Percentiles rank a stretch among this genome's conserved stretches.
These are phyloP conservation scores for Torymus auratus DNA, from an alignment of 2,888 invertebrate species.

Conservation along the genomic window DNA sequence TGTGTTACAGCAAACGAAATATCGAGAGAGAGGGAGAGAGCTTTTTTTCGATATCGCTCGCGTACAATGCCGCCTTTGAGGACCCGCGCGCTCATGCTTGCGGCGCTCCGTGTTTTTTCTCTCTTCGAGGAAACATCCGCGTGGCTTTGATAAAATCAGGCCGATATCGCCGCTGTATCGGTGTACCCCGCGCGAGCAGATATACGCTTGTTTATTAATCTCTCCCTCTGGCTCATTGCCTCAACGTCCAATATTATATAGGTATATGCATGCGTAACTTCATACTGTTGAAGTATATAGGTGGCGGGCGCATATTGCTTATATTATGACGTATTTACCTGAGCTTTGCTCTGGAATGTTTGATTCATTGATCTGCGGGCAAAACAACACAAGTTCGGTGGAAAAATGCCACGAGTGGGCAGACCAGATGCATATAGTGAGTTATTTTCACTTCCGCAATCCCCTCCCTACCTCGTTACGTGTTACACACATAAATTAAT, in stretches of 20 bases:
- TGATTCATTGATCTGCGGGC: neutral
- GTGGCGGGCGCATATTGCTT: no score
- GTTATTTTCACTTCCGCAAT: conserved; percentile 16
- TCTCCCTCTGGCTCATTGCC: neutral
- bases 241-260: no score
- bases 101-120: conserved; percentile 3
- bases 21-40: no score
- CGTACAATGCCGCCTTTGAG: neutral
- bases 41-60: conserved; percentile 6
- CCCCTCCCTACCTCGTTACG: neutral
- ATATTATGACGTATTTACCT: neutral
- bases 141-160: conserved; percentile 30
- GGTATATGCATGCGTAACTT: no score
- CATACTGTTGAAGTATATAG: no score
- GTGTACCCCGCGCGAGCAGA: neutral
- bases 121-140: neutral
- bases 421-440: neutral
- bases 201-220: conserved; percentile 31
- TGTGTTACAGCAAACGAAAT: conserved; percentile 49
- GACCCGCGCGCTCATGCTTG: conserved; percentile 1
- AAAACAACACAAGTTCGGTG: neutral
- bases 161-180: neutral
- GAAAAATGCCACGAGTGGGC: neutral
- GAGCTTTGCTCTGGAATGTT: neutral
- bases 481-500: conserved; percentile 23